phyloP scores from a whole-genome alignment of 53 echinoderm and acorn worm genomes.

The Holothuria scabra region DNA sequence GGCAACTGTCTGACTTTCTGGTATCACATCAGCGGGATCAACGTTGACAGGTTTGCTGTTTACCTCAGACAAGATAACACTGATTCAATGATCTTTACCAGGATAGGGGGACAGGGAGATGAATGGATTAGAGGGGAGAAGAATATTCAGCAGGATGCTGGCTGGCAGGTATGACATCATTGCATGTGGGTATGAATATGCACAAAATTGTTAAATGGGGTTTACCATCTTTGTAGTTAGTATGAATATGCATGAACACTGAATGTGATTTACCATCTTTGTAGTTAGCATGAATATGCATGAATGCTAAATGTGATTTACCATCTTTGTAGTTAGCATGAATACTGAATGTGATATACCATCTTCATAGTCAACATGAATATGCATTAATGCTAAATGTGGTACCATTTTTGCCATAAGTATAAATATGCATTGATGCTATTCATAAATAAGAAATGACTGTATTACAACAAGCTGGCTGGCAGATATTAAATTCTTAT shows the following conservation, averaged over 20 bases:
- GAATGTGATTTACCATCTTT: too few relatives aligned
- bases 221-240: too few relatives aligned
- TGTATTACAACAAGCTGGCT: background rate
- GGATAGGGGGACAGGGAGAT: conserved; percentile 72
- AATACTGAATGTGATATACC: too few relatives aligned
- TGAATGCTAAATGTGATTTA: too few relatives aligned
- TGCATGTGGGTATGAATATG: too few relatives aligned
- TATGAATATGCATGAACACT: too few relatives aligned
- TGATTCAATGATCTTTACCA: conserved; percentile 62
- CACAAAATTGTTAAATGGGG: too few relatives aligned
- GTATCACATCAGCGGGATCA: conserved; percentile 85
- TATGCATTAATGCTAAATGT: too few relatives aligned
- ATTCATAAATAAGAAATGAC: background rate
- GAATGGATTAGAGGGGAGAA: conserved; percentile 65
- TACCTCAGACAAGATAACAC: conserved; percentile 51
- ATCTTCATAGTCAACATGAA: too few relatives aligned
- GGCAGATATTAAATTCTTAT: background rate
- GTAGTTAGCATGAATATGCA: too few relatives aligned
- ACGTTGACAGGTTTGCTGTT: conserved; percentile 70
- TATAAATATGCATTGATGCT: background rate
- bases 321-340: too few relatives aligned
- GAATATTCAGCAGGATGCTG: background rate
- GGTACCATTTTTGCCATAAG: background rate
- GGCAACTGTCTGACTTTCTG: conserved; percentile 71
- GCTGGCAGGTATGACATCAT: conserved; percentile 17